Percentiles rank a stretch among this genome's conserved stretches.
Evolutionary conservation across 2,113 vertebrate genomes (phyloP).

Genomic region (Festucalex cinctus): DNA sequence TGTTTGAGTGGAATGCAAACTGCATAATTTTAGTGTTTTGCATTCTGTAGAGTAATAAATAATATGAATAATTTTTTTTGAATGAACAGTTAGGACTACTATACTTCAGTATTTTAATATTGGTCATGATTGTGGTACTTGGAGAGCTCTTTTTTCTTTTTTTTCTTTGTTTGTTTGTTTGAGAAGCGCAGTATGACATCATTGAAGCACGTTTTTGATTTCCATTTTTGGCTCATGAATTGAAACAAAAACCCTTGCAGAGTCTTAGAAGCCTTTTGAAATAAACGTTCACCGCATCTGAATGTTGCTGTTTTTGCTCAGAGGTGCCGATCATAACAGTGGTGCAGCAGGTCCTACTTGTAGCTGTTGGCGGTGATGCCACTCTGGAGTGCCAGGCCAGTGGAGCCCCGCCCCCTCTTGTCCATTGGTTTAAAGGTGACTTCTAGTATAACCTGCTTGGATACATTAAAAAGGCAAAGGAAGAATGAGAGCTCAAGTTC

Average conservation of each 20-base stretch:
- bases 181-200: no score
- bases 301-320: constrained; percentile 42
- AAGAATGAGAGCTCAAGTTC: not conserved
- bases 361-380: constrained; percentile 74
- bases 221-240: not conserved
- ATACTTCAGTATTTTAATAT: no score
- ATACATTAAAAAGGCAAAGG: not conserved
- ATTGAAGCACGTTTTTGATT: no score
- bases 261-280: not conserved
- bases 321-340: constrained; percentile 75
- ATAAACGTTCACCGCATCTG: not conserved
- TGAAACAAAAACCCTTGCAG: not conserved
- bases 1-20: no score
- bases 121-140: no score
- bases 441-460: not conserved
- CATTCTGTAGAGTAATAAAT: no score
- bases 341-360: constrained; percentile 61
- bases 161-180: no score
- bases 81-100: no score
- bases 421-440: constrained; percentile 87
- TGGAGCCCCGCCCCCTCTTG: constrained; percentile 75
- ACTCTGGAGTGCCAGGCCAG: constrained; percentile 74
- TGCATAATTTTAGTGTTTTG: no score
- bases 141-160: no score
- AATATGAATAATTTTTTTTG: no score